phyloP scores from a whole-genome alignment of 1,140 invertebrate species.

The Episyrphus balteatus region DNA sequence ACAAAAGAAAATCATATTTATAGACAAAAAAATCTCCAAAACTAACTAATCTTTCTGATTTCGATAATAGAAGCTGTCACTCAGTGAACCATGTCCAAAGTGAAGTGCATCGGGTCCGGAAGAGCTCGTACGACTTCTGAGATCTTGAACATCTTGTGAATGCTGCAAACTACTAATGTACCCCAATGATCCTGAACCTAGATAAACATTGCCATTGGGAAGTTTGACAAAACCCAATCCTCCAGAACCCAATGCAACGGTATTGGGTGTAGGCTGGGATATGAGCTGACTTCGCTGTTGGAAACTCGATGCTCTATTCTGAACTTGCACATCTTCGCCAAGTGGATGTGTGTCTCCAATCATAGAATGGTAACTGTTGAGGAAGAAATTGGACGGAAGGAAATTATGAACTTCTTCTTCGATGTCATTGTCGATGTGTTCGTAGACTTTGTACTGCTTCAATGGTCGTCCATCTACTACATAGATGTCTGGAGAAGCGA shows the following conservation, averaged over 20 bases:
- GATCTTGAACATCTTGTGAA: constrained; percentile 18
- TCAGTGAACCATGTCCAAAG: constrained; percentile 28
- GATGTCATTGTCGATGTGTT: constrained; percentile 33
- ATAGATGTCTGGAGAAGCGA: constrained; percentile 8
- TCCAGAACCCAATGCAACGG: constrained; percentile 28
- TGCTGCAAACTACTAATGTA: constrained; percentile 30
- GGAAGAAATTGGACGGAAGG: constrained; percentile 17
- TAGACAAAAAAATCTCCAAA: too few species aligned
- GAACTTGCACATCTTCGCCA: neutral
- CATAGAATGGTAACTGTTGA: constrained; percentile 18
- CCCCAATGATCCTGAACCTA: constrained; percentile 32
- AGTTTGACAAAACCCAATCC: constrained; percentile 28
- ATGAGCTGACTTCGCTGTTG: constrained; percentile 16
- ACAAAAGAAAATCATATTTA: too few species aligned
- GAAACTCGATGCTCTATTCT: neutral
- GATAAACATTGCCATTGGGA: constrained; percentile 28
- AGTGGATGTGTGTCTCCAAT: constrained; percentile 7
- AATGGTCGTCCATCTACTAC: constrained; percentile 26
- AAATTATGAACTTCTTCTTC: constrained; percentile 16
- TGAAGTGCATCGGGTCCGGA: constrained; percentile 22
- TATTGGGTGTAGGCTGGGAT: constrained; percentile 6
- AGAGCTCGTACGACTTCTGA: constrained; percentile 24
- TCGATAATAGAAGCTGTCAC: constrained; percentile 5
- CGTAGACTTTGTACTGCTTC: constrained; percentile 32
- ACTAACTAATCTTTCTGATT: too few species aligned